Evolutionary conservation across 2,888 invertebrate species (phyloP).

Genomic region (Mythimna lalbum): DNA sequence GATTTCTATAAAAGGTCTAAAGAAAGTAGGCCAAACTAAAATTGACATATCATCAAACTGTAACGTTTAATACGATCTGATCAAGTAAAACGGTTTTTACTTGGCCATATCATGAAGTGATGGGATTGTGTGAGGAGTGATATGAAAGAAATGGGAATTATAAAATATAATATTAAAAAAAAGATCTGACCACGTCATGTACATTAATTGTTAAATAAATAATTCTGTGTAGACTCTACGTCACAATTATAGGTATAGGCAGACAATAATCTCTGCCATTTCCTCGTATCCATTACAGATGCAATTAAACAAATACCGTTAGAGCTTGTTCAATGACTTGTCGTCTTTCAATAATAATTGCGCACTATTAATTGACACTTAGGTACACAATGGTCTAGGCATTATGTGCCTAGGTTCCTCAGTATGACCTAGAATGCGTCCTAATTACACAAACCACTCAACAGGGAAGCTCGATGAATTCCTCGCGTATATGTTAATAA

Average conservation of each 20-base stretch:
- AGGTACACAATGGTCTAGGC: constrained; percentile 31
- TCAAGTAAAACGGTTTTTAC: too few species aligned
- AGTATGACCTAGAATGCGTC: constrained; percentile 32
- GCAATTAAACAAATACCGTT: constrained; percentile 17
- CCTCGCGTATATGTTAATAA: constrained; percentile 70
- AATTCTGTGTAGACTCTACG: background rate
- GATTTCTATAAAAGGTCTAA: too few species aligned
- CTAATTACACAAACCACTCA: constrained; percentile 38
- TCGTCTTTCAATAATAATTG: constrained; percentile 12
- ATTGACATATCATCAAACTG: too few species aligned
- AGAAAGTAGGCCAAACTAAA: too few species aligned
- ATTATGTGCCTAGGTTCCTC: constrained; percentile 14
- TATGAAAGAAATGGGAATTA: too few species aligned
- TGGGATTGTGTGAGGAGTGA: too few species aligned
- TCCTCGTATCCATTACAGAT: constrained; percentile 8
- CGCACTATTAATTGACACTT: constrained; percentile 25
- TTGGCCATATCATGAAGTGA: too few species aligned
- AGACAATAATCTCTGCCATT: background rate
- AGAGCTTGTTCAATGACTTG: constrained; percentile 14
- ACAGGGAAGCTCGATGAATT: constrained; percentile 61
- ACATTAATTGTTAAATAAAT: too few species aligned
- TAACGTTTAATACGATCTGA: too few species aligned
- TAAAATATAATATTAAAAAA: too few species aligned
- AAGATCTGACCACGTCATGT: too few species aligned
- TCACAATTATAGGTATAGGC: background rate